These are phyloP conservation scores for Megaptera novaeangliae DNA, from an alignment of 2,113 vertebrate species.

Conservation along the genomic window DNA sequence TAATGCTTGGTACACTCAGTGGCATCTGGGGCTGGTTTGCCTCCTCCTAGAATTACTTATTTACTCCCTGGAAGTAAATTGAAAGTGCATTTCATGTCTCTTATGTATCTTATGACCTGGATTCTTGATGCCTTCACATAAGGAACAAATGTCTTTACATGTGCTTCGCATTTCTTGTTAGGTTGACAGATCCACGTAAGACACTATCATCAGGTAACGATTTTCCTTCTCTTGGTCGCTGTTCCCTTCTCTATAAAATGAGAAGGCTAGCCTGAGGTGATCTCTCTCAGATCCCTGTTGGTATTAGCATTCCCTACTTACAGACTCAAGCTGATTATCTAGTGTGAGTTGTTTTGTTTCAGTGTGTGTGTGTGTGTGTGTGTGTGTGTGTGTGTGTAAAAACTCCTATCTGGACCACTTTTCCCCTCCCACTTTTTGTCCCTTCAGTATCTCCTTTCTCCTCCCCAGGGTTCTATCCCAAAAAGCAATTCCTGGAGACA, in stretches of 20 bases:
- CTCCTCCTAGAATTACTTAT: background rate
- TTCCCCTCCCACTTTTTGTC: background rate
- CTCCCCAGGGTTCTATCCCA: background rate
- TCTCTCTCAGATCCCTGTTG: background rate
- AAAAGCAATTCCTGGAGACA: background rate
- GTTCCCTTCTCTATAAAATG: background rate
- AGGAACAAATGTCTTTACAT: background rate
- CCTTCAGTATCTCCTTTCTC: background rate
- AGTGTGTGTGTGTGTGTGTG: rapidly evolving
- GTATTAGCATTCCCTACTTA: background rate
- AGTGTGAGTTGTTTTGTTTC: too few relatives aligned
- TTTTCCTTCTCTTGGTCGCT: background rate
- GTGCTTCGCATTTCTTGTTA: background rate
- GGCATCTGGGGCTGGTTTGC: background rate
- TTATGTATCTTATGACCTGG: background rate
- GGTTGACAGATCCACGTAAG: background rate
- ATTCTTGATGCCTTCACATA: background rate
- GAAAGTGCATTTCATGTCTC: background rate
- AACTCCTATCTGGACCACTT: background rate
- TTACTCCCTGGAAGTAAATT: background rate
- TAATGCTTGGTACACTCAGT: background rate
- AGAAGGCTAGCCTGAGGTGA: background rate
- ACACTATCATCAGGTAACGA: background rate
- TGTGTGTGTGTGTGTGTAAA: background rate
- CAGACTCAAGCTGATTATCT: background rate